These are phyloP conservation scores for Belgica antarctica DNA, from an alignment of 2,888 invertebrate genomes.

Conservation along the genomic window DNA sequence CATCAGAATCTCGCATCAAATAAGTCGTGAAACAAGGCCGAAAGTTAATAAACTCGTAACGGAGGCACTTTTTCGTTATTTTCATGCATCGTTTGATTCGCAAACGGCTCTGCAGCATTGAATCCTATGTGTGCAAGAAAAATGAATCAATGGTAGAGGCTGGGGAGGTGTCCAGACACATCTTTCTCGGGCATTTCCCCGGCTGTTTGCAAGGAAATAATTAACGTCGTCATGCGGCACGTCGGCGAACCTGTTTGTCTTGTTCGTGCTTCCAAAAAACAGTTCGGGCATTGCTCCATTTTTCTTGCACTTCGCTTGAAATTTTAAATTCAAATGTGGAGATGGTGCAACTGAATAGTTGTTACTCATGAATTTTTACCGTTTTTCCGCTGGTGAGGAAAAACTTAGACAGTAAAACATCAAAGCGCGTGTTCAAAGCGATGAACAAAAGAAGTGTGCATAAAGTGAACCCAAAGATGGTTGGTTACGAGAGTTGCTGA, in stretches of 20 bases:
- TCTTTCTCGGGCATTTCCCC: neutral
- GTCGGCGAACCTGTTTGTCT: constrained; percentile 22
- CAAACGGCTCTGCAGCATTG: neutral
- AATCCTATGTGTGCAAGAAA: neutral
- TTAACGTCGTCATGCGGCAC: neutral
- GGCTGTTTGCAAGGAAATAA: neutral
- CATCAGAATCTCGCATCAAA: neutral
- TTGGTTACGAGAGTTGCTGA: too few relatives aligned
- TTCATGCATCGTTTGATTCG: neutral
- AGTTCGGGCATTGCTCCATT: neutral
- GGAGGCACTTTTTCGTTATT: neutral
- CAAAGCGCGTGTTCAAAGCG: constrained; percentile 7
- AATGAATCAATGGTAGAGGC: neutral
- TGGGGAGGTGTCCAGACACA: neutral
- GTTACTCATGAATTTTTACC: constrained; percentile 18
- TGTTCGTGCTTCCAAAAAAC: neutral
- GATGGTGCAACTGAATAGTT: neutral
- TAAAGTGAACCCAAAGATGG: constrained; percentile 9
- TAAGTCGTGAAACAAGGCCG: constrained; percentile 19
- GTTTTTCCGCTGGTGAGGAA: neutral
- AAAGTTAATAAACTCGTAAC: constrained; percentile 14
- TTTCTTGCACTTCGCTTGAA: neutral
- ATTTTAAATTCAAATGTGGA: neutral
- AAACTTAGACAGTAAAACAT: neutral
- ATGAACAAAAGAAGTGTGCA: constrained; percentile 19